phyloP scores from a whole-genome alignment of 2,797 vertebrate species.

The Manis javanica region DNA sequence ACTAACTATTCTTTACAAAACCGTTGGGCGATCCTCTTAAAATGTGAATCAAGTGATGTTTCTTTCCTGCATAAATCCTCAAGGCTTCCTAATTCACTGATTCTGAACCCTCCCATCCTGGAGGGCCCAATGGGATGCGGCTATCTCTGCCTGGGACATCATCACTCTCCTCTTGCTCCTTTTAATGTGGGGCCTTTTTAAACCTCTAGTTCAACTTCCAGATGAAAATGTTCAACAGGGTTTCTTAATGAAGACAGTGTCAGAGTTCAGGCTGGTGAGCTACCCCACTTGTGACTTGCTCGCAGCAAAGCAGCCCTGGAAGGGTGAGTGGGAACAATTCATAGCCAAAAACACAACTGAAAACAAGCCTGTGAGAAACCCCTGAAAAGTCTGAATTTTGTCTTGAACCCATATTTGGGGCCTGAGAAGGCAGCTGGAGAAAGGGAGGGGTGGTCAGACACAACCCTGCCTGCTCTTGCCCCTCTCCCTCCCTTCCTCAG shows the following conservation, averaged over 20 bases:
- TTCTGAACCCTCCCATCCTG: not conserved
- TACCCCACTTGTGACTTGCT: not conserved
- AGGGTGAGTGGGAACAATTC: not conserved
- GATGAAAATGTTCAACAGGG: not conserved
- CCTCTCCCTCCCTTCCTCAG: not conserved
- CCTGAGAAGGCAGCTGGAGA: not conserved
- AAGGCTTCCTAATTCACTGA: not conserved
- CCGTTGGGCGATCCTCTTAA: not conserved
- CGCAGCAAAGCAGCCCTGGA: not conserved
- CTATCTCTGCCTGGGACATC: not conserved
- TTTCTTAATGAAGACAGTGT: not conserved
- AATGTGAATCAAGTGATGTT: not conserved
- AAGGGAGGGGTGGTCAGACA: not conserved
- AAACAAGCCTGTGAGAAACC: not conserved
- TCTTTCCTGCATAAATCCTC: not conserved
- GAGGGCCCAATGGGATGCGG: accelerated
- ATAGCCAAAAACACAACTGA: not conserved
- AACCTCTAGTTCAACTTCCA: not conserved
- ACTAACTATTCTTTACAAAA: not conserved
- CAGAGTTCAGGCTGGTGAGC: not conserved
- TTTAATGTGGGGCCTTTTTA: not conserved
- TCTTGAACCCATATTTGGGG: no score
- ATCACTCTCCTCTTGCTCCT: not conserved
- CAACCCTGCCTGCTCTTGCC: not conserved
- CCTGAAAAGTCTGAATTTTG: not conserved